Evolutionary conservation across 2,888 invertebrate species (phyloP), one percentile per base, ranked within the genome.

Genomic region (Gonocerus acuteangulatus): DNA sequence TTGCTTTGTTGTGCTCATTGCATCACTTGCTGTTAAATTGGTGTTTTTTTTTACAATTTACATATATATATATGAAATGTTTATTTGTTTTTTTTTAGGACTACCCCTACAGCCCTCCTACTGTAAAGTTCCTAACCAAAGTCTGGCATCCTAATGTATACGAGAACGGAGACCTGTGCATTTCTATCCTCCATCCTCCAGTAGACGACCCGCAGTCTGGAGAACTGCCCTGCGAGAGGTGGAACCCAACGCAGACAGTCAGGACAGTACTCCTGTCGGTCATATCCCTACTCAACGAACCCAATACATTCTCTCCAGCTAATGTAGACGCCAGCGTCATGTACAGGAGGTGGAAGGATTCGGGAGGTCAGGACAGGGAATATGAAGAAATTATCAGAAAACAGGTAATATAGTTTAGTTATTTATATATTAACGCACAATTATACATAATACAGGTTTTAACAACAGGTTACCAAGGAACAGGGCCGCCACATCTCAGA

Each of bases 221-320:
- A 2, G 66, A 66, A 47, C 61, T 66, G 22, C 64, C 64, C 11
- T 62, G 64, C 48, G 66, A 66, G 51, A 39, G 66, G n/a, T 66
- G 66, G 66, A 66, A 66, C 34, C 66, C 66, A n/a, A 66, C 66
- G 13, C 66, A 66, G 56, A 66, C 66, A 1, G 66, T 66, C 11
- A 47, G 66, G 22, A 66, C 66, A 13, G 62, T 66, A 2, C 54
- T 66, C 11, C 51, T 66, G 23, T 63, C 63, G 1, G 64, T 66
- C 32, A 62, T 66, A 21, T 66, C 66, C 7, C 61, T 66, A 27
- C 62, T 66, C 27, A 64, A 64, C 49, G 66, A 66, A 48, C 66
- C 66, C 18, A 66, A 66, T 45, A 66, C 66, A 1, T 64, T 61
- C 34, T 61, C 61, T 23, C 66, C 66, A 13, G 66, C 66, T 27